Conservation (phyloP, 35 echinoderm and acorn worm genomes). For the Stichopus chloronotus region DNA sequence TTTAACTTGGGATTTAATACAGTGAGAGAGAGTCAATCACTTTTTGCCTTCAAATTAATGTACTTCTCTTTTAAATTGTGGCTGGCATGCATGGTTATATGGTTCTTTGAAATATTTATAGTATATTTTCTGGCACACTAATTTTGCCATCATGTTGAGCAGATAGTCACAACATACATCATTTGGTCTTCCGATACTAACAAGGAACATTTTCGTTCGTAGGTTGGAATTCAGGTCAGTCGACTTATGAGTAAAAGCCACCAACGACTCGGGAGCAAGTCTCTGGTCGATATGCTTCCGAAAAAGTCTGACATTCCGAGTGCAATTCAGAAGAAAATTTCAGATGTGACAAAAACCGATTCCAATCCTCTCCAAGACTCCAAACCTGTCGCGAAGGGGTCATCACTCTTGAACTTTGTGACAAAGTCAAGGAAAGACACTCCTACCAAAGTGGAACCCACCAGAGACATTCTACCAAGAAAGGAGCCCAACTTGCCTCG, state of each 20-base stretch:
- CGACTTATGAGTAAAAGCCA: slow-evolving; percentile 46
- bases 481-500: slow-evolving; percentile 56
- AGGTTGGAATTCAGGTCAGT: slow-evolving; percentile 89
- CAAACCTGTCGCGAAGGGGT: background rate
- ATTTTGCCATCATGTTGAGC: too few relatives aligned
- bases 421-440: slow-evolving; percentile 49
- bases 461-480: background rate
- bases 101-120: too few relatives aligned
- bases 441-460: too few relatives aligned
- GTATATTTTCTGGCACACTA: too few relatives aligned
- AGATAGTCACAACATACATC: too few relatives aligned
- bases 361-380: background rate
- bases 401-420: slow-evolving; percentile 66
- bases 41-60: too few relatives aligned
- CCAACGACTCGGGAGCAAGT: slow-evolving; percentile 51
- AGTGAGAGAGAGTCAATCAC: too few relatives aligned
- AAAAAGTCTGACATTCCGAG: slow-evolving; percentile 18
- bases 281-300: slow-evolving; percentile 62
- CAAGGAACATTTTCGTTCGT: background rate
- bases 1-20: too few relatives aligned
- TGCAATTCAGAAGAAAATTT: background rate
- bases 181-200: too few relatives aligned
- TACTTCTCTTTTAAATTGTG: too few relatives aligned
- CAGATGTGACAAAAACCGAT: background rate
- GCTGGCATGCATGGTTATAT: too few relatives aligned